Evolutionary conservation across 2,113 vertebrate genomes (phyloP).

Genomic region (Chlorodrepanis virens): DNA sequence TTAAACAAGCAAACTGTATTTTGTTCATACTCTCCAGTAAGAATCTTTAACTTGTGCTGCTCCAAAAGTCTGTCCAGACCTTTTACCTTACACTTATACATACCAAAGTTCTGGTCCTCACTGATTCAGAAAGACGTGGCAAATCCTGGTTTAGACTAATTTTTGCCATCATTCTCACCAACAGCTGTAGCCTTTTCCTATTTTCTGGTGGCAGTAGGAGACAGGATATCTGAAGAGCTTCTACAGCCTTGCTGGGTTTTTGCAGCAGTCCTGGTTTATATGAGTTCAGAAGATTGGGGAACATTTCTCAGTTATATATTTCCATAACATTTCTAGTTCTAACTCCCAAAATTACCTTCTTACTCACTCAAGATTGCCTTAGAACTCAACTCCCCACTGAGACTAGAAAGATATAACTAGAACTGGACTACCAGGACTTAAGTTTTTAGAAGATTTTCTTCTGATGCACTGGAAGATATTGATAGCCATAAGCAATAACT

Average conservation of each 20-base stretch:
- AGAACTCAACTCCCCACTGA: background rate
- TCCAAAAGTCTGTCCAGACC: background rate
- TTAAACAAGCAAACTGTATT: background rate
- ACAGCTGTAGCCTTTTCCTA: slow-evolving; percentile 80
- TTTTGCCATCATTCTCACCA: slow-evolving; percentile 83
- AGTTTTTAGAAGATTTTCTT: background rate
- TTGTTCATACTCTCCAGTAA: background rate
- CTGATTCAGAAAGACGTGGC: slow-evolving; percentile 78
- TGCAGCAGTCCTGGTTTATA: slow-evolving; percentile 72
- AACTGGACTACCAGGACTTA: background rate
- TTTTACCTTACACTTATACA: background rate
- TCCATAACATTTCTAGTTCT: background rate
- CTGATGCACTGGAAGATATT: background rate
- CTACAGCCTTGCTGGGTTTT: slow-evolving; percentile 70
- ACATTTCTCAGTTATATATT: background rate
- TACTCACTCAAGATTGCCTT: background rate
- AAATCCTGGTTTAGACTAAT: slow-evolving; percentile 79
- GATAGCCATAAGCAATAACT: background rate
- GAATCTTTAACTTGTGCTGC: background rate
- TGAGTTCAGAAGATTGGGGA: background rate
- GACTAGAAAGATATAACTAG: background rate
- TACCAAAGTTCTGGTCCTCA: slow-evolving; percentile 81
- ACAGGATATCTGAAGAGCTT: slow-evolving; percentile 84
- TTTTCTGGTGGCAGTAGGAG: slow-evolving; percentile 84
- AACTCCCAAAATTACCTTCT: background rate